Conservation (phyloP, 1,140 invertebrate genomes). For the Cydia strobilella region DNA sequence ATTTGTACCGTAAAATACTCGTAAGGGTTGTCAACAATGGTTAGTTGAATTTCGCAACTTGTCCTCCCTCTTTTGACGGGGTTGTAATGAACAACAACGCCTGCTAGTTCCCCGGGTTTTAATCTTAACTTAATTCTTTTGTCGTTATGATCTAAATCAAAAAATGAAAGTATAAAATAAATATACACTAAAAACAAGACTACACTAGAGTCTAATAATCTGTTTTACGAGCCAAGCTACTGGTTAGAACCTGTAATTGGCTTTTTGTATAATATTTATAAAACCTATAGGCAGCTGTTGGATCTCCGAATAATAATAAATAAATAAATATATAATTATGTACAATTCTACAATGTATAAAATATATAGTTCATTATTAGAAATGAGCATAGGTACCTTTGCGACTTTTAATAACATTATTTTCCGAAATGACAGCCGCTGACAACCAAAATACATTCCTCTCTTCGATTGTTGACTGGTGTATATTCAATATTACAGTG, state of each 20-base stretch:
- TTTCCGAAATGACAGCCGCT: conserved; percentile 42
- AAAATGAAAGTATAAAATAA: background rate
- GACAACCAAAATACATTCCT: conserved; percentile 64
- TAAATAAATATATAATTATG: no score
- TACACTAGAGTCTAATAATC: no score
- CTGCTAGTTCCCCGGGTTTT: conserved; percentile 52
- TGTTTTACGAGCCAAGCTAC: no score
- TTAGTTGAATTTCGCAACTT: conserved; percentile 61
- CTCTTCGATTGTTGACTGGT: conserved; percentile 47
- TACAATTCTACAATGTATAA: no score
- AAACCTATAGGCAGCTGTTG: no score
- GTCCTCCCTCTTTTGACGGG: conserved; percentile 61
- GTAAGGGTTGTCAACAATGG: conserved; percentile 67
- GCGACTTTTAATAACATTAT: conserved; percentile 43
- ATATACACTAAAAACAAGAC: background rate
- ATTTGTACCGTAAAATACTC: conserved; percentile 62
- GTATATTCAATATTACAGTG: conserved; percentile 46
- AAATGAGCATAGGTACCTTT: conserved; percentile 45
- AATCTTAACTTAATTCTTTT: conserved; percentile 50
- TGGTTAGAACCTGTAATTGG: no score
- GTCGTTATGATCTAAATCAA: conserved; percentile 22
- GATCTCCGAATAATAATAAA: no score
- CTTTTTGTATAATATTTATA: no score
- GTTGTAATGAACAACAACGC: conserved; percentile 57
- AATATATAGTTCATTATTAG: background rate